Conservation (phyloP, 2,113 vertebrate genomes). For the Uropsilus gracilis region DNA sequence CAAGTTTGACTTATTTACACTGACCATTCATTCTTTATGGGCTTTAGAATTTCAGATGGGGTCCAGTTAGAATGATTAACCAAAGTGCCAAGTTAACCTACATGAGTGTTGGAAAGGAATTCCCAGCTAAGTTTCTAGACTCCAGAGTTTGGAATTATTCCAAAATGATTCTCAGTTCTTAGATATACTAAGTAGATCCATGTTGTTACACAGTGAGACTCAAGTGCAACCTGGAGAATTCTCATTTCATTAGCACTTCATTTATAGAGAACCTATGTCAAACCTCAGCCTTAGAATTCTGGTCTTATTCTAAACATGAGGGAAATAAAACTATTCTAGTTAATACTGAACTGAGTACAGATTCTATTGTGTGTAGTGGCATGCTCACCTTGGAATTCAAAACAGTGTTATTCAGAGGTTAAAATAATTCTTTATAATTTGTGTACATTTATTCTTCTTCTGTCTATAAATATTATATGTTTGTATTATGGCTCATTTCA, state of each 20-base stretch:
- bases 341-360: neutral
- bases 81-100: constrained; percentile 37
- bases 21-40: constrained; percentile 46
- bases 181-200: constrained; percentile 11
- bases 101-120: constrained; percentile 30
- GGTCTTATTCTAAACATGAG: constrained; percentile 14
- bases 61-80: constrained; percentile 57
- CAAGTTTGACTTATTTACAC: constrained; percentile 61
- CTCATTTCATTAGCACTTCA: constrained; percentile 48
- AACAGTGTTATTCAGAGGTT: neutral
- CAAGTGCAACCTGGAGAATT: constrained; percentile 43
- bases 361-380: neutral
- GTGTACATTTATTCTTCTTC: neutral
- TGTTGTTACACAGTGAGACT: neutral
- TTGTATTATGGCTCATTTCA: neutral
- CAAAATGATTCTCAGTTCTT: constrained; percentile 38
- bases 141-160: constrained; percentile 10
- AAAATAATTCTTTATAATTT: neutral
- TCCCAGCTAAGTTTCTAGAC: constrained; percentile 1
- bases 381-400: neutral
- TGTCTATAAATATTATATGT: neutral
- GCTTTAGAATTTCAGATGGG: constrained; percentile 54
- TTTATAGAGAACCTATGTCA: constrained; percentile 22
- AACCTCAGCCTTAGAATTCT: neutral
- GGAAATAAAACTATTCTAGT: neutral